phyloP scores from a whole-genome alignment of 2,888 invertebrate genomes.

The Adineta ricciae region DNA sequence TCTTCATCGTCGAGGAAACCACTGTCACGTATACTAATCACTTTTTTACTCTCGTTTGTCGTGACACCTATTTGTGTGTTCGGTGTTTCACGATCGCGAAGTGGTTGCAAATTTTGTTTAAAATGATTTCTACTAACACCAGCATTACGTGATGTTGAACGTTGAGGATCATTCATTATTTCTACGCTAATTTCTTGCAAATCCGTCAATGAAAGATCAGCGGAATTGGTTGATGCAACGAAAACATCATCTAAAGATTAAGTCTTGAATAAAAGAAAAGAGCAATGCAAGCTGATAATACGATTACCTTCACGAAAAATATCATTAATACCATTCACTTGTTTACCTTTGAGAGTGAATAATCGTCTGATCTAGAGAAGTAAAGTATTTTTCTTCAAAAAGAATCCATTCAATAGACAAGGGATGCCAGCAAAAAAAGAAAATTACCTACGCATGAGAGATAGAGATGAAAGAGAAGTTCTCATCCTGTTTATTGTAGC shows the following conservation, averaged over 20 bases:
- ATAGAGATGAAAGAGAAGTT: background rate
- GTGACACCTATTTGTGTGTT: background rate
- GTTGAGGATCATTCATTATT: background rate
- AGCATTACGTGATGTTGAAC: background rate
- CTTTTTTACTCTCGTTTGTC: background rate
- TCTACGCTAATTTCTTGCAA: background rate
- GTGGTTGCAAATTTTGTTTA: background rate
- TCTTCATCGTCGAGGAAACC: background rate
- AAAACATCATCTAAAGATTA: background rate
- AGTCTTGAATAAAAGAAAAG: no score
- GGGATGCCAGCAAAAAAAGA: background rate
- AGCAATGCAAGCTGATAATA: background rate
- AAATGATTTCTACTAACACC: background rate
- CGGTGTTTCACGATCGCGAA: background rate
- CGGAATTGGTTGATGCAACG: background rate
- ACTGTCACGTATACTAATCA: background rate
- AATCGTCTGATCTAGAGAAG: constrained; percentile 35
- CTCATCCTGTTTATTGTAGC: background rate
- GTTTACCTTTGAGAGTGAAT: constrained; percentile 43
- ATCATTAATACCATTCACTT: constrained; percentile 46
- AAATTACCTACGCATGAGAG: background rate
- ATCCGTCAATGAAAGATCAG: background rate
- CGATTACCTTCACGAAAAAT: constrained; percentile 45
- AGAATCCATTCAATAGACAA: background rate
- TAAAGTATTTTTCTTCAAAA: no score